Evolutionary conservation across 2,797 vertebrate genomes (phyloP), one percentile per base, ranked within the genome.

Genomic region (Anguilla anguilla): DNA sequence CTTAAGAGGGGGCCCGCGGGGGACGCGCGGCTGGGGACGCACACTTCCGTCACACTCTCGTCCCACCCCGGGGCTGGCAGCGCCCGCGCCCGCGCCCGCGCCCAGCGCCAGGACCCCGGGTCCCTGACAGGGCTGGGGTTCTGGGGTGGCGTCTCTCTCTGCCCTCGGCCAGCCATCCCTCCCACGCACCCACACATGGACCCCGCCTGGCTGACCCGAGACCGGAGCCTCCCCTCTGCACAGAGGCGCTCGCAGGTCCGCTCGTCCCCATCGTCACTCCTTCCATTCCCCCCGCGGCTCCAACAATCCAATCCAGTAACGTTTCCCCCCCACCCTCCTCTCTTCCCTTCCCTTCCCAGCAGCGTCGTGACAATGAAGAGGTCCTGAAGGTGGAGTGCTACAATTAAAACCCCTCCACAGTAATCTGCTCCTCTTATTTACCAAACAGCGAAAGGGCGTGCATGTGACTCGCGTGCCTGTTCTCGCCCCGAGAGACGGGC

Each of bases 351-450:
- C 17, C 22, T 25, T 49, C 43, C 43, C 77, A 81, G 17, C 43
- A 22, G 15, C 77, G 22, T 46, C 7, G 17, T 46, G 15, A 81
- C 77, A 46, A 81, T 25, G 39, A 74, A 74, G 69, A 74, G 69
- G 69, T 74, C 69, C 69, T 81, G 7, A 81, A 81, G 77, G 77
- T 81, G 77, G 77, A 81, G 77, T 49, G 77, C 35, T 49, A 81
- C 77, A 81, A 43, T 81, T 81, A 81, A 46, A 81, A 81, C 39
- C 77, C 77, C 19, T 81, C 39, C 77, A 25, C 43, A 25, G 35
- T 46, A 43, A 81, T 81, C 43, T 81, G 15, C 77, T 17, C 39
- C 77, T 81, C 77, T 81, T 43, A 81, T 81, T 81, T 81, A 81
- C 77, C 77, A 81, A 81, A 81, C 77, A 81, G 77, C 43, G 22